Conservation (phyloP, 2,888 invertebrate genomes). For the Epirrita christyi region DNA sequence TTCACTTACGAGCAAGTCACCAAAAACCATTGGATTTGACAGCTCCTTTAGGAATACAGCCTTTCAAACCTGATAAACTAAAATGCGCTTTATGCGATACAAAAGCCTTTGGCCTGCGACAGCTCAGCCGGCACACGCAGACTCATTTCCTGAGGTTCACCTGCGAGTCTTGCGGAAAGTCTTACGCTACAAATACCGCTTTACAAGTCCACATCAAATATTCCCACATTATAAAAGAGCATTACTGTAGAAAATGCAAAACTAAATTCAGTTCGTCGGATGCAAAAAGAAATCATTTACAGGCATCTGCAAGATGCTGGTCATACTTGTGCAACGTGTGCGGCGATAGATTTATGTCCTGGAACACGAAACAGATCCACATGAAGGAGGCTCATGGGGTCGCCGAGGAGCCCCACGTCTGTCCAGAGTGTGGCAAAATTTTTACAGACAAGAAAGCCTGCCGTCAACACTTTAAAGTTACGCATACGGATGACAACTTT, state of each 20-base stretch:
- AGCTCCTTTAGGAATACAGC: slow-evolving; percentile 64
- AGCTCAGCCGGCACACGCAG: slow-evolving; percentile 70
- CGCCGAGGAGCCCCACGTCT: slow-evolving; percentile 57
- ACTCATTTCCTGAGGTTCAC: slow-evolving; percentile 69
- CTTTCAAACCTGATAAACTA: slow-evolving; percentile 65
- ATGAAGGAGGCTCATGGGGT: slow-evolving; percentile 59
- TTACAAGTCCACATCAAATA: slow-evolving; percentile 64
- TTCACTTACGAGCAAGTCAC: slow-evolving; percentile 60
- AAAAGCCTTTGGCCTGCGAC: slow-evolving; percentile 61
- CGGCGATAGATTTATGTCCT: slow-evolving; percentile 65
- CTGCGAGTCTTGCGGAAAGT: slow-evolving; percentile 74
- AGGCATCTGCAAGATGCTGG: slow-evolving; percentile 63
- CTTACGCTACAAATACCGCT: slow-evolving; percentile 65
- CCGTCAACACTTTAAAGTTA: slow-evolving; percentile 48
- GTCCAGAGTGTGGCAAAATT: slow-evolving; percentile 64
- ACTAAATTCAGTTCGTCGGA: slow-evolving; percentile 59
- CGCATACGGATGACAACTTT: slow-evolving; percentile 70
- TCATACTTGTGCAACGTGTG: slow-evolving; percentile 66
- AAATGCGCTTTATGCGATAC: slow-evolving; percentile 63
- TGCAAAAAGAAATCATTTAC: slow-evolving; percentile 62
- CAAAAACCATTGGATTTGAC: slow-evolving; percentile 55
- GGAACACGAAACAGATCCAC: slow-evolving; percentile 64
- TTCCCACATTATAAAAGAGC: slow-evolving; percentile 58
- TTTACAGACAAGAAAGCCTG: slow-evolving; percentile 64
- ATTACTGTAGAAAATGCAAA: slow-evolving; percentile 70